phyloP scores from a whole-genome alignment of 2,888 invertebrate genomes.

The Galerucella pusilla region DNA sequence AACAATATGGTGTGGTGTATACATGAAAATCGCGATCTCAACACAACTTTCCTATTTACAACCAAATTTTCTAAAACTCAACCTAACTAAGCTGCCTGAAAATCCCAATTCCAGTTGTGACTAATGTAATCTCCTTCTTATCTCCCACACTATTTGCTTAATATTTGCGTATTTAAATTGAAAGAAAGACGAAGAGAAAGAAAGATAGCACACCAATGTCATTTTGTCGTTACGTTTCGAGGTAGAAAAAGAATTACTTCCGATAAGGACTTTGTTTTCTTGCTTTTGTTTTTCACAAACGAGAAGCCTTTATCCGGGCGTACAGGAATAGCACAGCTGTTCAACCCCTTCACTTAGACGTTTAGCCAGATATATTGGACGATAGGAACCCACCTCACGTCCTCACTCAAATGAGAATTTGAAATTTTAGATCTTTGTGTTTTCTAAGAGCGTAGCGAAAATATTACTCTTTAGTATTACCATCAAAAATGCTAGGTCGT shows the following conservation, averaged over 20 bases:
- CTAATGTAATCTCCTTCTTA: constrained; percentile 25
- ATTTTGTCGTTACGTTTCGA: constrained; percentile 22
- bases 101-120: neutral
- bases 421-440: constrained; percentile 55
- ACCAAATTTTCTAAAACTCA: neutral
- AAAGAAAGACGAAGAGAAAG: constrained; percentile 11
- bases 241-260: constrained; percentile 39
- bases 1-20: too few species aligned
- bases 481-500: constrained; percentile 33
- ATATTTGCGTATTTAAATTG: constrained; percentile 13
- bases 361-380: constrained; percentile 35
- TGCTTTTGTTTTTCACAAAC: constrained; percentile 55
- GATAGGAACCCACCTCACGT: constrained; percentile 48
- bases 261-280: constrained; percentile 54
- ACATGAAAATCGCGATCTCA: too few species aligned
- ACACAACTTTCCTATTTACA: too few species aligned
- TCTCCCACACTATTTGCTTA: constrained; percentile 26
- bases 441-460: constrained; percentile 55
- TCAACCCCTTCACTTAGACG: constrained; percentile 40
- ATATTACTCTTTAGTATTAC: constrained; percentile 49
- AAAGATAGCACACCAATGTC: constrained; percentile 18
- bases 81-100: constrained; percentile 6
- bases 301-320: constrained; percentile 37
- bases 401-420: constrained; percentile 51
- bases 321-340: constrained; percentile 42